These are phyloP conservation scores for Caenorhabditis panamensis DNA, from an alignment of 2,888 invertebrate genomes.

Conservation along the genomic window DNA sequence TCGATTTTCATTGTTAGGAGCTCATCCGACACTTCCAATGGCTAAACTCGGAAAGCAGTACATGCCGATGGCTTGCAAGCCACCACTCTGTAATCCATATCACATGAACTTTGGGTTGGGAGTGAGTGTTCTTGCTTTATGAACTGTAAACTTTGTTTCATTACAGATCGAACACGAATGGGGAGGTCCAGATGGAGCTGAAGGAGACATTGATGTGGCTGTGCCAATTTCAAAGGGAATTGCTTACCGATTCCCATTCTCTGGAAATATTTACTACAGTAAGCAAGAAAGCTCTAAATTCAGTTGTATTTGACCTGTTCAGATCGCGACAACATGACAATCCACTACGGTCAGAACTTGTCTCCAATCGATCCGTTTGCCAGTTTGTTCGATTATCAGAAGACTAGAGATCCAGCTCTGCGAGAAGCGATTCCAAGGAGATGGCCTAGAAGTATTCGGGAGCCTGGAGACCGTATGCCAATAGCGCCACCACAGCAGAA, in stretches of 20 bases:
- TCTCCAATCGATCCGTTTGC: constrained; percentile 74
- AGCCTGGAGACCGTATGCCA: constrained; percentile 1
- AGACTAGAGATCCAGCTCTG: constrained; percentile 60
- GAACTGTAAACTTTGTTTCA: neutral
- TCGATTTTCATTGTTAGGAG: constrained; percentile 7
- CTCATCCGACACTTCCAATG: constrained; percentile 71
- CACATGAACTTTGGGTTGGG: constrained; percentile 69
- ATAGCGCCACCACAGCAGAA: too few relatives aligned
- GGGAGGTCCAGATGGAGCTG: constrained; percentile 72
- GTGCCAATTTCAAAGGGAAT: constrained; percentile 75
- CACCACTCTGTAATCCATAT: constrained; percentile 74
- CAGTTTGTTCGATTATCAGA: constrained; percentile 71
- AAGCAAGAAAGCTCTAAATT: neutral
- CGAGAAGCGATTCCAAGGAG: constrained; percentile 46
- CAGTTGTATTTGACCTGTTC: neutral
- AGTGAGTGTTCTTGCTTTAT: constrained; percentile 51
- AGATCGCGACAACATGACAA: constrained; percentile 74
- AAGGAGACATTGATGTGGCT: constrained; percentile 75
- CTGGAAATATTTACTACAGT: constrained; percentile 76
- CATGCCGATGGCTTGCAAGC: constrained; percentile 71
- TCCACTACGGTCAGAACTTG: constrained; percentile 75
- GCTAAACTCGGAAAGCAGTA: constrained; percentile 68
- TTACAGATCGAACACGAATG: constrained; percentile 73
- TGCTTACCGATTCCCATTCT: constrained; percentile 74
- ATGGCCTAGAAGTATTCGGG: constrained; percentile 46